phyloP scores from a whole-genome alignment of 2,888 invertebrate species.

The Mythimna lalbum region DNA sequence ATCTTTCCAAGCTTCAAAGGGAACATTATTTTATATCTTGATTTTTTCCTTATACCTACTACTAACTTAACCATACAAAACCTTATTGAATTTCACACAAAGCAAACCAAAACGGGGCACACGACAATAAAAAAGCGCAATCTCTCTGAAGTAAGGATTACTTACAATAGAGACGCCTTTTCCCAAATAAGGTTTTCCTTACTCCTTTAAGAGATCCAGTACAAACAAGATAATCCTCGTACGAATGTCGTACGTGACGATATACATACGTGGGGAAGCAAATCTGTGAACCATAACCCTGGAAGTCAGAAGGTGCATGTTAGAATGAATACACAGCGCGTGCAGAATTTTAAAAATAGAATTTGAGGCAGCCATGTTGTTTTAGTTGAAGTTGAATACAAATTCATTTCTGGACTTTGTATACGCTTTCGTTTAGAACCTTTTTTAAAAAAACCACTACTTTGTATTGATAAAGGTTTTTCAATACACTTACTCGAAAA shows the following conservation, averaged over 20 bases:
- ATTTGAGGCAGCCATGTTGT: slow-evolving; percentile 61
- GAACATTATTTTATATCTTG: too few relatives aligned
- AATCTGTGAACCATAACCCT: slow-evolving; percentile 66
- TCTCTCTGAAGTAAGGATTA: slow-evolving; percentile 61
- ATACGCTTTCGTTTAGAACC: slow-evolving; percentile 8
- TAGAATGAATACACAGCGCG: slow-evolving; percentile 65
- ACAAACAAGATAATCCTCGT: slow-evolving; percentile 70
- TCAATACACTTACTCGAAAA: too few relatives aligned
- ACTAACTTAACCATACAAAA: slow-evolving; percentile 21
- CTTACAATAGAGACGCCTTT: slow-evolving; percentile 56
- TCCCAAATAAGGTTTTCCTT: slow-evolving; percentile 47
- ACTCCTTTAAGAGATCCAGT: slow-evolving; percentile 63
- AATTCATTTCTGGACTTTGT: not conserved
- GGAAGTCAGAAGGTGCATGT: slow-evolving; percentile 66
- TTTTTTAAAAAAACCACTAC: too few relatives aligned
- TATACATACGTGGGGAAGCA: slow-evolving; percentile 60
- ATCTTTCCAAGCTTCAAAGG: too few relatives aligned
- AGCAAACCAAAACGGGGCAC: slow-evolving; percentile 35
- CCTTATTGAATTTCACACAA: slow-evolving; percentile 46
- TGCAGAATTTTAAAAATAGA: slow-evolving; percentile 69
- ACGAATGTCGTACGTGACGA: slow-evolving; percentile 65
- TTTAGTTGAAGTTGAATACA: slow-evolving; percentile 54
- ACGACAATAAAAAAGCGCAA: slow-evolving; percentile 61
- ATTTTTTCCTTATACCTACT: not conserved
- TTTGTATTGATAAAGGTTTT: too few relatives aligned